A percentile compares a stretch with the other conserved stretches of the same genome.
phyloP scores from a whole-genome alignment of 2,888 invertebrate species.

The Ditula angustiorana region DNA sequence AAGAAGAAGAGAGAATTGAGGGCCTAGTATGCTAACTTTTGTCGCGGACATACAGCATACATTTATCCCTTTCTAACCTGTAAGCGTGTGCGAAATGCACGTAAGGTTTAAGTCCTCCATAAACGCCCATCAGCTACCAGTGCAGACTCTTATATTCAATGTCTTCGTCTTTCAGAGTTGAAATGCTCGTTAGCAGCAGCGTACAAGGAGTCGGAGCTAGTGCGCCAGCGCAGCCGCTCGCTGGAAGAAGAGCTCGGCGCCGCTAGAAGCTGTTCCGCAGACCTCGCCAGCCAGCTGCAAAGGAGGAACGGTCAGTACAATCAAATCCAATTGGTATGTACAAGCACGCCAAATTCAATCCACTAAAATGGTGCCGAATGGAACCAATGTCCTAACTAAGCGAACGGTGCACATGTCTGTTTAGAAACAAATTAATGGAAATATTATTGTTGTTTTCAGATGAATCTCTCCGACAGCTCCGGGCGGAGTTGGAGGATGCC shows the following conservation, averaged over 20 bases:
- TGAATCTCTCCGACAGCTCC: slow-evolving; percentile 67
- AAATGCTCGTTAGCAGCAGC: slow-evolving; percentile 88
- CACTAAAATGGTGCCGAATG: too few relatives aligned
- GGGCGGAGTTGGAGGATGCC: slow-evolving; percentile 71
- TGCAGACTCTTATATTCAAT: not conserved
- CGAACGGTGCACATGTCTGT: too few relatives aligned
- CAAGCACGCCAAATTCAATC: too few relatives aligned
- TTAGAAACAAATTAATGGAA: too few relatives aligned
- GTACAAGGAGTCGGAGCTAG: slow-evolving; percentile 87
- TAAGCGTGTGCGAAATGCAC: too few relatives aligned
- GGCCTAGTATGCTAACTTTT: too few relatives aligned
- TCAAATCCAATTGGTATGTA: not conserved
- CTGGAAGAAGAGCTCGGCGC: slow-evolving; percentile 87
- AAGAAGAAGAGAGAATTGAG: too few relatives aligned
- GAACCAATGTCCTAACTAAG: too few relatives aligned
- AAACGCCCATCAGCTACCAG: too few relatives aligned
- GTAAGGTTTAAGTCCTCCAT: too few relatives aligned
- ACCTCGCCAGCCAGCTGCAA: slow-evolving; percentile 85
- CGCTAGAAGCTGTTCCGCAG: slow-evolving; percentile 85
- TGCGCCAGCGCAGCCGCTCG: slow-evolving; percentile 85
- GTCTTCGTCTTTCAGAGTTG: slow-evolving; percentile 76
- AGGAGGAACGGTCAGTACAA: slow-evolving; percentile 81
- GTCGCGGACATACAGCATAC: too few relatives aligned
- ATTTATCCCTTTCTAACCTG: too few relatives aligned
- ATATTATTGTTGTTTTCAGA: slow-evolving; percentile 56